These are phyloP conservation scores for Cyprinus carpio DNA, from an alignment of 2,113 vertebrate genomes.

Conservation along the genomic window DNA sequence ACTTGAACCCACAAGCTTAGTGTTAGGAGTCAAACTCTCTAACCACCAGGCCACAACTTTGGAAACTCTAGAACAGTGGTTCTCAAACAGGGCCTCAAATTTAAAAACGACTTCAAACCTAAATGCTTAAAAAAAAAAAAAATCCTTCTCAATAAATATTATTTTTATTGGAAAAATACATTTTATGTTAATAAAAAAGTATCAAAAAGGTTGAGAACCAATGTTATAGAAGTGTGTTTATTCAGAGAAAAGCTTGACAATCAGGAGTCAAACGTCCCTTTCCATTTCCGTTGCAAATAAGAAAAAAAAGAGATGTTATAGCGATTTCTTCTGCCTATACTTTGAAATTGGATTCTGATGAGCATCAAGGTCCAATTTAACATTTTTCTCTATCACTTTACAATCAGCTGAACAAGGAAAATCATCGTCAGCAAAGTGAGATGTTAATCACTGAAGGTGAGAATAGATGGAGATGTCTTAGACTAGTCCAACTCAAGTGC, in stretches of 20 bases:
- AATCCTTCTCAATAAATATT: too few species aligned
- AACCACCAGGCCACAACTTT: too few species aligned
- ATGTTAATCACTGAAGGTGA: slow-evolving; percentile 19
- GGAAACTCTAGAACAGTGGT: background rate
- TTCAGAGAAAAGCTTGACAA: background rate
- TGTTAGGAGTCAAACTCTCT: too few species aligned
- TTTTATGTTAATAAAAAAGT: too few species aligned
- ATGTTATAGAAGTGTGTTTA: background rate
- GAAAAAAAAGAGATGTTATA: background rate
- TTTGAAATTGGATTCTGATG: background rate
- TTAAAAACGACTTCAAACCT: too few species aligned
- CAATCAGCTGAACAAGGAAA: slow-evolving; percentile 27
- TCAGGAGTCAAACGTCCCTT: background rate
- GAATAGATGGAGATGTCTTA: background rate
- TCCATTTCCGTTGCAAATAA: background rate
- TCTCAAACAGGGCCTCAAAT: too few species aligned
- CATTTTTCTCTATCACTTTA: background rate
- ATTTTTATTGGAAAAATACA: too few species aligned
- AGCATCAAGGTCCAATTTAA: background rate
- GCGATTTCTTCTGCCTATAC: background rate
- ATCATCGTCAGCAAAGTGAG: background rate
- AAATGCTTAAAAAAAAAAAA: too few species aligned
- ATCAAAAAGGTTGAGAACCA: background rate
- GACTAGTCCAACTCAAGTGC: background rate
- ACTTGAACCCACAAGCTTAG: too few species aligned